Conservation (phyloP, 1,140 invertebrate genomes). For the Temnothorax longispinosus region DNA sequence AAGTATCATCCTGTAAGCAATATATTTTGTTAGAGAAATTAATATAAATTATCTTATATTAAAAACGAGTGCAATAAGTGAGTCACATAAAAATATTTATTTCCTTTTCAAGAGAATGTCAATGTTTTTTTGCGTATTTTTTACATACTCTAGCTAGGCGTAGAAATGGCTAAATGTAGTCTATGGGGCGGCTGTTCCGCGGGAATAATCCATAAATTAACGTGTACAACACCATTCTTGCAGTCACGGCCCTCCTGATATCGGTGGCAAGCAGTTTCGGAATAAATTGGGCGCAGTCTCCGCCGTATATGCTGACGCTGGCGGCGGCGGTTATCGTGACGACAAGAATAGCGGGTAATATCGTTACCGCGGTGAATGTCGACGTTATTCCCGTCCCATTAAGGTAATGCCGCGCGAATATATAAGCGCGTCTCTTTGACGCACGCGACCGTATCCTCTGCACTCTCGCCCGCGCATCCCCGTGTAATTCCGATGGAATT, state of each 20-base stretch:
- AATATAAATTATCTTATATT: background rate
- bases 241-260: constrained; percentile 77
- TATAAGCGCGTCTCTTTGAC: constrained; percentile 20
- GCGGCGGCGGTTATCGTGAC: constrained; percentile 79
- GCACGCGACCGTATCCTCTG: constrained; percentile 39
- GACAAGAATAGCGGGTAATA: constrained; percentile 78
- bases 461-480: constrained; percentile 12
- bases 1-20: background rate
- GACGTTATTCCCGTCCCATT: constrained; percentile 80
- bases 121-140: background rate
- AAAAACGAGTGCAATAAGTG: background rate
- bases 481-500: constrained; percentile 29
- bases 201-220: background rate
- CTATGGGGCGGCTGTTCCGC: background rate
- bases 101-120: background rate
- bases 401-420: constrained; percentile 77
- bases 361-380: constrained; percentile 74
- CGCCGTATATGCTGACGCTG: constrained; percentile 80
- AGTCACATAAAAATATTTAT: background rate
- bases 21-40: background rate
- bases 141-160: background rate
- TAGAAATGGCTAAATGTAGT: background rate
- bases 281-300: constrained; percentile 81
- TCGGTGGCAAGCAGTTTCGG: constrained; percentile 80
- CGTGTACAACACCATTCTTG: constrained; percentile 56